phyloP scores from a whole-genome alignment of 2,888 invertebrate genomes.

The Pogonocherus hispidulus region DNA sequence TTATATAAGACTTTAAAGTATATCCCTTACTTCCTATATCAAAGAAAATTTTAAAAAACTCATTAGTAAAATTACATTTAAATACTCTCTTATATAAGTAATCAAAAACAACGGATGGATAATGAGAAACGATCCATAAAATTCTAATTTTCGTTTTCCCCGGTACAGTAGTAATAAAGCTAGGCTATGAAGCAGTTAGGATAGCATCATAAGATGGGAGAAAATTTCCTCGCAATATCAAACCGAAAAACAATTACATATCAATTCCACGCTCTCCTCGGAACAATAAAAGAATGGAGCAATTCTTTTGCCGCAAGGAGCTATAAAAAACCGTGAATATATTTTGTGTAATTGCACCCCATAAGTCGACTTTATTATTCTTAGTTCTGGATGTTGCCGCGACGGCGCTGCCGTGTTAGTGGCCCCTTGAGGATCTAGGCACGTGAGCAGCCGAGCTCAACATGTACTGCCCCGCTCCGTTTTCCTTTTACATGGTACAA shows the following conservation, averaged over 20 bases:
- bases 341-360: constrained; percentile 70
- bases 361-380: constrained; percentile 70
- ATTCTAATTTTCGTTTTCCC: constrained; percentile 43
- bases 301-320: constrained; percentile 69
- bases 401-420: constrained; percentile 68
- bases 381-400: constrained; percentile 63
- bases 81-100: no score
- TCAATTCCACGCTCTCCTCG: constrained; percentile 66
- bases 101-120: neutral
- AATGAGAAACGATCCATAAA: constrained; percentile 11
- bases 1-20: no score
- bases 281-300: constrained; percentile 69
- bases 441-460: constrained; percentile 56
- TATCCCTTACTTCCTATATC: no score
- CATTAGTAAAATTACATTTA: no score
- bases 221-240: constrained; percentile 56
- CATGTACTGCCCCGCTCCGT: constrained; percentile 27
- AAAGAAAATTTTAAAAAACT: no score
- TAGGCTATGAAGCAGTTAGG: constrained; percentile 38
- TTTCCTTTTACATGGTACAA: constrained; percentile 27
- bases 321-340: constrained; percentile 70
- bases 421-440: constrained; percentile 63
- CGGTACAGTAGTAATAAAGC: constrained; percentile 42
- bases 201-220: constrained; percentile 53
- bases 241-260: constrained; percentile 68